Evolutionary conservation across 2,797 vertebrate species (phyloP).

Genomic region (Sebastes matsubarae): DNA sequence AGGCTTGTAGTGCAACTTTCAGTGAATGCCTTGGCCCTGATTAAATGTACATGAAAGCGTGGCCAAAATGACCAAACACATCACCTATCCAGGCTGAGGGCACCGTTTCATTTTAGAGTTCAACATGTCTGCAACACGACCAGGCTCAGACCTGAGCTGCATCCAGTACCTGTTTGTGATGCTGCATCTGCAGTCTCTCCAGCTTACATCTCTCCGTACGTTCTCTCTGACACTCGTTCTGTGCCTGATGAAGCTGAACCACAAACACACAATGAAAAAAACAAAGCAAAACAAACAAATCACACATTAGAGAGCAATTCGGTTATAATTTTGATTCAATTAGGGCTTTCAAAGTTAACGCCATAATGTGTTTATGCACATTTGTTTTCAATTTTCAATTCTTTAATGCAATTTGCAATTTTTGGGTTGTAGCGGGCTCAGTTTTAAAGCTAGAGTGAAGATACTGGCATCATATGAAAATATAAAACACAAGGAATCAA

Average conservation of each 20-base stretch:
- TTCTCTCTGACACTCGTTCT: conserved; percentile 92
- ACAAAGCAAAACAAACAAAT: background rate
- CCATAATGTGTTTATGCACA: no score
- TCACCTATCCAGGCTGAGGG: conserved; percentile 10
- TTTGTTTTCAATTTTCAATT: no score
- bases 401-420: no score
- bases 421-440: no score
- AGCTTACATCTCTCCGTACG: conserved; percentile 92
- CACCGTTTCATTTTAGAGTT: background rate
- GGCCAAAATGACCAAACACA: background rate
- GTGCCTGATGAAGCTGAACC: conserved; percentile 87
- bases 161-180: conserved; percentile 92
- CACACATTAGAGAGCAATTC: background rate
- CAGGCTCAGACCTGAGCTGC: conserved; percentile 5
- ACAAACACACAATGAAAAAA: conserved; percentile 9
- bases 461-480: no score
- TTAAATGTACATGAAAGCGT: background rate
- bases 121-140: background rate
- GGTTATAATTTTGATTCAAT: background rate
- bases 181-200: conserved; percentile 91
- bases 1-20: background rate
- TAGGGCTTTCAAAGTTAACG: no score
- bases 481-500: no score
- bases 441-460: no score
- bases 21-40: background rate